These are phyloP conservation scores for Idaea dimidiata DNA, from an alignment of 2,888 invertebrate species.

Conservation along the genomic window DNA sequence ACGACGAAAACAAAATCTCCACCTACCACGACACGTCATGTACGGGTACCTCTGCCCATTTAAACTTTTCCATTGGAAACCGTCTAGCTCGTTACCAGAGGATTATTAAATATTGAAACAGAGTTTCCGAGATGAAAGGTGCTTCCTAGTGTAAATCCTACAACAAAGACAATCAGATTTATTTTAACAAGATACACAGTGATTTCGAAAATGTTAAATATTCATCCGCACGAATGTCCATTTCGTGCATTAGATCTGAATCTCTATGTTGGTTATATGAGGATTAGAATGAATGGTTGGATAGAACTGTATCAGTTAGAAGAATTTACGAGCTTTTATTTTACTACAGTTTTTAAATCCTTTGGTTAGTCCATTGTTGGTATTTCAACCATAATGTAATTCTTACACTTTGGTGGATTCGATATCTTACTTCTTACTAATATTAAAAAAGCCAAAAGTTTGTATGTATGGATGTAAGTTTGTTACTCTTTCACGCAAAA, in stretches of 20 bases:
- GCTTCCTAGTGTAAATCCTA: conserved; percentile 55
- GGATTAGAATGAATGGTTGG: conserved; percentile 26
- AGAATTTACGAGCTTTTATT: no score
- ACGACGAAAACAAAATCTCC: conserved; percentile 5
- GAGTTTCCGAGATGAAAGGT: conserved; percentile 67
- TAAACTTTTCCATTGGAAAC: conserved; percentile 69
- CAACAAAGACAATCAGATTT: conserved; percentile 61
- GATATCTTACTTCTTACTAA: no score
- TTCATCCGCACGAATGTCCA: conserved; percentile 69
- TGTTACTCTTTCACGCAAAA: no score
- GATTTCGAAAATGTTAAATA: conserved; percentile 40
- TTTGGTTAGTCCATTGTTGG: no score
- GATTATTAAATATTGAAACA: conserved; percentile 80
- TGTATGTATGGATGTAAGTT: no score
- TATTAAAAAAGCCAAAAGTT: no score
- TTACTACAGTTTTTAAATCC: no score
- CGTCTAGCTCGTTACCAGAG: conserved; percentile 69
- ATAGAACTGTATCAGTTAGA: conserved; percentile 4
- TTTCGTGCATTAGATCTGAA: conserved; percentile 61
- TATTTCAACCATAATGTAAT: no score
- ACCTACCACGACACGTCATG: conserved; percentile 13
- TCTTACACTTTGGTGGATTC: no score
- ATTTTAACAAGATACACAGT: conserved; percentile 53
- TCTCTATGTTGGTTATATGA: conserved; percentile 35
- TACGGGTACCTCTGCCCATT: conserved; percentile 57